Conservation (phyloP, 2,888 invertebrate genomes). For the Macrophya alboannulata region DNA sequence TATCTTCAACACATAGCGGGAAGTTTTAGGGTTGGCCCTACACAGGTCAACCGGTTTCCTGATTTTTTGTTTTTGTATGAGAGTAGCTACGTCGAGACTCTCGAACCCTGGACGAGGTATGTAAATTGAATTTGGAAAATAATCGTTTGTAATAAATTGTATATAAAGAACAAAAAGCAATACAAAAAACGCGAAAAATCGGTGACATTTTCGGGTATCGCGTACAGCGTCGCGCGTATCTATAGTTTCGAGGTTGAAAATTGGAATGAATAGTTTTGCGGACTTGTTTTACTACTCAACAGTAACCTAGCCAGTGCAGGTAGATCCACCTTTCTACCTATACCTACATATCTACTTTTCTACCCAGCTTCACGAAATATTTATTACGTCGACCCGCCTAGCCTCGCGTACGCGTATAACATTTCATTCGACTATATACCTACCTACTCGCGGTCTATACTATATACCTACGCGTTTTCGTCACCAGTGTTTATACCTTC, state of each 20-base stretch:
- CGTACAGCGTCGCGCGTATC: conserved; percentile 16
- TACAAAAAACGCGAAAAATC: background rate
- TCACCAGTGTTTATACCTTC: conserved; percentile 31
- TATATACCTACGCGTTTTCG: conserved; percentile 17
- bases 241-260: conserved; percentile 11
- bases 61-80: background rate
- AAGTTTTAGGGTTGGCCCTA: too few species aligned
- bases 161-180: background rate
- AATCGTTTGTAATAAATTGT: conserved; percentile 13
- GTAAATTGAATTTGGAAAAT: conserved; percentile 21
- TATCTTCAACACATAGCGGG: too few species aligned
- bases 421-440: conserved; percentile 21
- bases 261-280: conserved; percentile 49
- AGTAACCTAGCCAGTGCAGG: background rate
- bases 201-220: background rate
- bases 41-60: too few species aligned
- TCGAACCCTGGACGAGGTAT: background rate
- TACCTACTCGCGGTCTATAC: background rate
- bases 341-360: too few species aligned
- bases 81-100: background rate
- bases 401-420: background rate
- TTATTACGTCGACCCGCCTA: conserved; percentile 11
- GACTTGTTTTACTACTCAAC: conserved; percentile 42
- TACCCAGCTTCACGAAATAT: conserved; percentile 16
- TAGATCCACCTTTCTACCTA: background rate